A percentile compares a stretch with the other conserved stretches of the same genome.
These are phyloP conservation scores for Lordiphosa collinella DNA, from an alignment of 1,140 invertebrate species.

Conservation along the genomic window DNA sequence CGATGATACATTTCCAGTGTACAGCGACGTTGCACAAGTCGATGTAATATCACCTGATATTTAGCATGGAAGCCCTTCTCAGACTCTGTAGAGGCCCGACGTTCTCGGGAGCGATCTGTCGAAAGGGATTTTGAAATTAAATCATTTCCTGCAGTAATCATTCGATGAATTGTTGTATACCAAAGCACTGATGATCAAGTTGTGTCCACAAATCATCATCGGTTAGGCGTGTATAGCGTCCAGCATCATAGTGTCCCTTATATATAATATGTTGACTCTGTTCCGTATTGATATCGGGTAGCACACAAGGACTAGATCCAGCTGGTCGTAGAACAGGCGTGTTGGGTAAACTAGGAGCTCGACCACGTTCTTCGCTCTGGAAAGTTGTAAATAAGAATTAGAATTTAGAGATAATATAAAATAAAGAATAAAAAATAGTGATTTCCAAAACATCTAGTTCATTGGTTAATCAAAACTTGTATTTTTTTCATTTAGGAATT, in stretches of 20 bases:
- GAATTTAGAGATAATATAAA: no score
- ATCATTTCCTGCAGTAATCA: neutral
- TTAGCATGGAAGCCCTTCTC: conserved; percentile 92
- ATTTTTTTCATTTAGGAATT: no score
- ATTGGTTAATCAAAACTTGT: no score
- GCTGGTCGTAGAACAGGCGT: conserved; percentile 85
- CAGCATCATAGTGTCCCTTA: conserved; percentile 85
- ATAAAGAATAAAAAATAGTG: no score
- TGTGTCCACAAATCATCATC: conserved; percentile 87
- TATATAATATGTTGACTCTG: conserved; percentile 85
- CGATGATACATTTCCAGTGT: conserved; percentile 94
- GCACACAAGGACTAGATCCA: conserved; percentile 84
- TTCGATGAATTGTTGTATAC: conserved; percentile 12
- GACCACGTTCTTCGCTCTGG: conserved; percentile 88
- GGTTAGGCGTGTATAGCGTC: conserved; percentile 88
- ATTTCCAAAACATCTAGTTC: no score
- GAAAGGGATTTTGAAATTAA: neutral
- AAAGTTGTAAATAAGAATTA: neutral
- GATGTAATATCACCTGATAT: conserved; percentile 92
- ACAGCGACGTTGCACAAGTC: conserved; percentile 94
- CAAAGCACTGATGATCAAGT: conserved; percentile 80
- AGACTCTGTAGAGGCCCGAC: conserved; percentile 89
- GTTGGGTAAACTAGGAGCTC: conserved; percentile 84
- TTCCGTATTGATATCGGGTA: conserved; percentile 84
- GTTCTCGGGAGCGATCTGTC: conserved; percentile 74